phyloP scores from a whole-genome alignment of 2,888 invertebrate species.

The Campoplex nolae region DNA sequence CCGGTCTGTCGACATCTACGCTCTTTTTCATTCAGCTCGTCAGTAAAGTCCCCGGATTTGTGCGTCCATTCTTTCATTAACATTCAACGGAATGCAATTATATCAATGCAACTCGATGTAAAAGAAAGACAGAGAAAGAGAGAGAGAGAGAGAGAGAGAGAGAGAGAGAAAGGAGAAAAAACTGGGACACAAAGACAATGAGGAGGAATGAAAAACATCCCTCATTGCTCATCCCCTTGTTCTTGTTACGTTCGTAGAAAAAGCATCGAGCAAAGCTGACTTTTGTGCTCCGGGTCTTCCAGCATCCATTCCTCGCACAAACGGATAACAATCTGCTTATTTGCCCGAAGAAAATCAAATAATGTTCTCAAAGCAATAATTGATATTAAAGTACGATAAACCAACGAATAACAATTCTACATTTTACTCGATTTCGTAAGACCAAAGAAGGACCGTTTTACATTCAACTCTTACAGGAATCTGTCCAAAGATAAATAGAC shows the following conservation, averaged over 20 bases:
- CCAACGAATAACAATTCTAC: not conserved
- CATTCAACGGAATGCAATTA: conserved; percentile 59
- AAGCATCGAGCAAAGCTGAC: not conserved
- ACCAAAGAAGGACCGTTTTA: too few relatives aligned
- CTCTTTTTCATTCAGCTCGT: conserved; percentile 29
- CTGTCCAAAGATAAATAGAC: not conserved
- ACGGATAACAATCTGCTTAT: not conserved
- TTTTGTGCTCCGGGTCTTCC: not conserved
- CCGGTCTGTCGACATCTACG: conserved; percentile 1
- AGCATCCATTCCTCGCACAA: not conserved
- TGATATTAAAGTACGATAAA: not conserved
- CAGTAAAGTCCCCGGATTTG: conserved; percentile 13
- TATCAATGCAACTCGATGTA: conserved; percentile 21
- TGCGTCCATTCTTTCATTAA: conserved; percentile 31
- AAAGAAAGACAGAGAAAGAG: conserved; percentile 6
- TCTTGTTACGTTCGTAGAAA: not conserved
- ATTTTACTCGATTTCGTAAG: not conserved
- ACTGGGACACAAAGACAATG: conserved; percentile 5
- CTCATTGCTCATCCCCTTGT: not conserved
- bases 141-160: conserved; percentile 5
- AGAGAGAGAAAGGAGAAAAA: not conserved
- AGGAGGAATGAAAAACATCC: not conserved
- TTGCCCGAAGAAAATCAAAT: not conserved
- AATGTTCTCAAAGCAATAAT: not conserved
- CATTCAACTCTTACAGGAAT: too few relatives aligned